A percentile compares a stretch with the other conserved stretches of the same genome.
These are phyloP conservation scores for Poecilia latipinna DNA, from an alignment of 2,113 vertebrate species.

Conservation along the genomic window DNA sequence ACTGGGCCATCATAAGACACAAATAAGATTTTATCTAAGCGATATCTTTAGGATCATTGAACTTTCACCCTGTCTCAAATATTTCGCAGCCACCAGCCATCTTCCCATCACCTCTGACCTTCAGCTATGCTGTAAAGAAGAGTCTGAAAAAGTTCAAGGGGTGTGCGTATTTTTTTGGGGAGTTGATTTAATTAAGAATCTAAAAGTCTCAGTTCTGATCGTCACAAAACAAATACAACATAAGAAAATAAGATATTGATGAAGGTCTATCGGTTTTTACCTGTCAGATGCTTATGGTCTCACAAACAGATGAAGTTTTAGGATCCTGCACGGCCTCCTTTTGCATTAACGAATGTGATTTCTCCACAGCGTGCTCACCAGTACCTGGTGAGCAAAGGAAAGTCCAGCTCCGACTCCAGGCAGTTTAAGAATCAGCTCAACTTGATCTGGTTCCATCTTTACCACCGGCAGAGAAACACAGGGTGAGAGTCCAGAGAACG, in stretches of 20 bases:
- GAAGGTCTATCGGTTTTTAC: neutral
- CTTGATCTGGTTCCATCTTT: conserved; percentile 88
- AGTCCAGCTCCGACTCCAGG: conserved; percentile 66
- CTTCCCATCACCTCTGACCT: too few species aligned
- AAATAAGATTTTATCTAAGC: too few species aligned
- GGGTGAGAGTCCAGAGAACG: conserved; percentile 72
- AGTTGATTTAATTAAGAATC: neutral
- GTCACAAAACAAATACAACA: neutral
- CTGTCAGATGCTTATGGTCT: too few species aligned
- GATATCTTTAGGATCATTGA: too few species aligned
- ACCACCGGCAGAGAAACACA: conserved; percentile 77
- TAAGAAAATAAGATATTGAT: neutral
- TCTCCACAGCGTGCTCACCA: conserved; percentile 80
- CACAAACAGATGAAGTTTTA: too few species aligned
- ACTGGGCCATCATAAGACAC: too few species aligned
- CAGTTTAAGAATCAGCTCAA: conserved; percentile 86
- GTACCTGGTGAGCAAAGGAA: conserved; percentile 82
- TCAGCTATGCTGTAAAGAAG: neutral
- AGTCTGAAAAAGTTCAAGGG: neutral
- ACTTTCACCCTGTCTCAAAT: too few species aligned
- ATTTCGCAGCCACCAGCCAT: too few species aligned
- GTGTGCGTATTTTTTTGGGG: neutral
- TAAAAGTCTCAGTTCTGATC: neutral
- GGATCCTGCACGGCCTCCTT: neutral
- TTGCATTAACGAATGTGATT: conserved; percentile 15